Evolutionary conservation across 2,113 vertebrate genomes (phyloP).

Genomic region (Daphoenositta chrysoptera): DNA sequence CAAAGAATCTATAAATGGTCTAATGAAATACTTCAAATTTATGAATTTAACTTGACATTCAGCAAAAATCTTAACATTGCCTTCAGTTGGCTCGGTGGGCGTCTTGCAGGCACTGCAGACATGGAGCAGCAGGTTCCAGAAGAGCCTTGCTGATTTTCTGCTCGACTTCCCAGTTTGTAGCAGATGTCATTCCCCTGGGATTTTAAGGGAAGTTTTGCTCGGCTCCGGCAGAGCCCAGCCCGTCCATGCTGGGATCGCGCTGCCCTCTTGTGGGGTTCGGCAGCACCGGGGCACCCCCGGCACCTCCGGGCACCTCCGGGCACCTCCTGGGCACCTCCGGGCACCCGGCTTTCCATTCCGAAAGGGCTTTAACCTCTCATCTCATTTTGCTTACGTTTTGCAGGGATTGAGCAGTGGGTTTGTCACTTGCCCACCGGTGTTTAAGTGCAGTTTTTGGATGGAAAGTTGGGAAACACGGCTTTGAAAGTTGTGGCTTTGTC

Average conservation of each 20-base stretch:
- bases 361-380: accelerated
- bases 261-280: slow-evolving; percentile 69
- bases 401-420: background rate
- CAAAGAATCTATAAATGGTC: background rate
- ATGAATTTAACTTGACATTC: background rate
- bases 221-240: background rate
- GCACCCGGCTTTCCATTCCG: background rate
- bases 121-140: background rate
- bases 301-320: background rate
- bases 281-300: background rate
- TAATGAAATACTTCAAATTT: background rate
- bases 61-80: background rate
- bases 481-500: background rate
- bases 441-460: background rate
- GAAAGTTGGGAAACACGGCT: background rate
- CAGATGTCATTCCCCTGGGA: background rate
- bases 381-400: background rate
- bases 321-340: background rate
- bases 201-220: background rate
- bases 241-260: background rate
- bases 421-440: background rate
- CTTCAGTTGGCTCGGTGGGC: background rate
- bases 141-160: background rate
- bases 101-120: background rate
- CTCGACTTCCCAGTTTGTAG: background rate